Evolutionary conservation across 2,113 vertebrate genomes (phyloP), one percentile per base, ranked within the genome.

Genomic region (cat (Felis catus)): DNA sequence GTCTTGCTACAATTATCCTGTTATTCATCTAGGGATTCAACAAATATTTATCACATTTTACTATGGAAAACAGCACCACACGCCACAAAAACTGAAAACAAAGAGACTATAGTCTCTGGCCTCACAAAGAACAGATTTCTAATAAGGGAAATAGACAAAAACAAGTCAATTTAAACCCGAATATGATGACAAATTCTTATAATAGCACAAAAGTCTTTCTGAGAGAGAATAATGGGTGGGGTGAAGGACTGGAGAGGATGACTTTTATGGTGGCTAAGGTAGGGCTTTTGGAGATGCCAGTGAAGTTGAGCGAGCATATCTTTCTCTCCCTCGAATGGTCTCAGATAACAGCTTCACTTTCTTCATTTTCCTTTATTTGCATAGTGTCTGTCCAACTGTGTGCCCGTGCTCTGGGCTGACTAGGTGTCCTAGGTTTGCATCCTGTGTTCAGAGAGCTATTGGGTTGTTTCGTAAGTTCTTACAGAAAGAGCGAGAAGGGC

Each of bases 391-490:
- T n/a, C 87, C 80, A 93, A 78, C 45, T 29, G 25, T 63, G 33
- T 83, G 87, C 23, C 55, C 58, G 58, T 61, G 76, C 78, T 78
- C 16, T 33, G 45, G 91, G 55, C 73, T 73, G 73, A 36, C 39
- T 88, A n/a, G 41, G 61, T 84, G 73, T 36, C 74, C 78, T 85
- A 45, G 79, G 53, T 96, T 96, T 88, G 70, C 66, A 68, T 94
- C 88, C 91, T 66, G 16, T 70, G 90, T 94, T 96, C 79, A 76
- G 88, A 97, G 53, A 92, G 79, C 48, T 53, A 39, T 29, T 86
- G 81, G n/a, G 31, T 65, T 78, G 73, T 83, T 97, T 84, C 65
- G 41, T 76, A 80, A 89, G 33, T 91, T 96, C 51, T 73, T 58
- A 87, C 55, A 95, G 68, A 89, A 93, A 97, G 79, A 51, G 51